Evolutionary conservation across 2,797 vertebrate species (phyloP), one percentile per base, ranked within the genome.

Genomic region (Myripristis murdjan): DNA sequence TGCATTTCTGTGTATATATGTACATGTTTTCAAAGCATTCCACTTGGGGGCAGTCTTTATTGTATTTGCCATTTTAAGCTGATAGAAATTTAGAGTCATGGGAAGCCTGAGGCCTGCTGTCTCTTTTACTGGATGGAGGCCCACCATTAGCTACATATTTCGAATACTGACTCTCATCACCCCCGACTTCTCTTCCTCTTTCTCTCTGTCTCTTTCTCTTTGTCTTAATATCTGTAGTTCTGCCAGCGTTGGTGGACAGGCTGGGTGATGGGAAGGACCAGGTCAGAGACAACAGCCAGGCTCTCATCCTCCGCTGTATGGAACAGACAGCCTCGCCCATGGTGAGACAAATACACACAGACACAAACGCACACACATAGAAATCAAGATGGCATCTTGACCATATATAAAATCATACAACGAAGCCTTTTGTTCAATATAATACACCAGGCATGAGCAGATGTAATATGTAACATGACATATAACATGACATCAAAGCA

Each of bases 191-290:
- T 31, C 16, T 1, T 22, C 23, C 4, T 28, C 35, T 39, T 15
- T 6, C 6, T 0, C 8, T 44, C 39, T 24, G 3, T 62, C 15
- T 33, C 6, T 61, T 16, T 67, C 15, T 49, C 2, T 52, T 41
- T 48, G 46, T 20, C n/a, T 52, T 9, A 70, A 18, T 35, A 5
- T 55, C 5, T 86, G 16, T 72, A 99, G 98, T 98, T 81, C 79
- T 97, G 54, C 91, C 95, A 81, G 95, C 96, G 65, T 93, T 99
- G 88, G 93, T 97, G 91, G 98, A 99, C 93, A 94, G 97, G 75
- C 93, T 99, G 92, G 98, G 97, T 63, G 98, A 99, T 86, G 92
- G 93, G 66, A 99, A 98, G 94, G 97, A 99, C 90, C 97, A 98
- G 90, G 97, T 99, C 88, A 95, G 98, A 85, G 97, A 99, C 46